phyloP scores from a whole-genome alignment of 2,113 vertebrate genomes.

The Cairina moschata region DNA sequence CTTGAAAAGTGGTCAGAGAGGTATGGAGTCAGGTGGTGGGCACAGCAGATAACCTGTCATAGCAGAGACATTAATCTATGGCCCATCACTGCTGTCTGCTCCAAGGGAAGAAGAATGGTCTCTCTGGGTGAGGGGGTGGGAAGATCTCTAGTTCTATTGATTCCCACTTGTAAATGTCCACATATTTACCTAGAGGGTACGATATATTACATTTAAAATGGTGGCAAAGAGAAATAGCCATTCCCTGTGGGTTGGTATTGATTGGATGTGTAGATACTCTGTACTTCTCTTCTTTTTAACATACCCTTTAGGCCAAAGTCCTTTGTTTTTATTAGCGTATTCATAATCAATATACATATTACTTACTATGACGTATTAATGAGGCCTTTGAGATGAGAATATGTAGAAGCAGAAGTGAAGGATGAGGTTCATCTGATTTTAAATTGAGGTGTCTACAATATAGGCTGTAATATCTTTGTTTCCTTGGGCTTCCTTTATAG shows the following conservation, averaged over 20 bases:
- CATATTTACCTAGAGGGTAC: constrained; percentile 51
- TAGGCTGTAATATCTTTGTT: background rate
- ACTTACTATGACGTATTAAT: constrained; percentile 25
- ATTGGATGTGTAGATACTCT: background rate
- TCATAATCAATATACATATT: constrained; percentile 51
- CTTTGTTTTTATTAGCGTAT: constrained; percentile 42
- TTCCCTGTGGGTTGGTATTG: constrained; percentile 57
- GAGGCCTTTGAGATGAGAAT: constrained; percentile 37
- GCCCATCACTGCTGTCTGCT: background rate
- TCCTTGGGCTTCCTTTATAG: background rate
- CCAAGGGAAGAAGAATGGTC: background rate
- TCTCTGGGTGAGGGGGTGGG: background rate
- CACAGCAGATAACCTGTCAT: background rate
- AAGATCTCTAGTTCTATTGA: constrained; percentile 29
- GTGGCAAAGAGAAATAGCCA: constrained; percentile 51
- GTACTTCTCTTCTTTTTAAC: background rate
- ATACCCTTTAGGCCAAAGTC: constrained; percentile 1
- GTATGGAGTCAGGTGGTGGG: background rate
- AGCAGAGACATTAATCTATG: background rate
- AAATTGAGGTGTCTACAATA: background rate
- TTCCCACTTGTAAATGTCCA: constrained; percentile 62
- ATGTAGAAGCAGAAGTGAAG: background rate
- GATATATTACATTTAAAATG: constrained; percentile 58
- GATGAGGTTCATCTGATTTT: background rate
- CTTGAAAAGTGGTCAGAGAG: background rate